Evolutionary conservation across 2,888 invertebrate genomes (phyloP).

Genomic region (Charanyca ferruginea): DNA sequence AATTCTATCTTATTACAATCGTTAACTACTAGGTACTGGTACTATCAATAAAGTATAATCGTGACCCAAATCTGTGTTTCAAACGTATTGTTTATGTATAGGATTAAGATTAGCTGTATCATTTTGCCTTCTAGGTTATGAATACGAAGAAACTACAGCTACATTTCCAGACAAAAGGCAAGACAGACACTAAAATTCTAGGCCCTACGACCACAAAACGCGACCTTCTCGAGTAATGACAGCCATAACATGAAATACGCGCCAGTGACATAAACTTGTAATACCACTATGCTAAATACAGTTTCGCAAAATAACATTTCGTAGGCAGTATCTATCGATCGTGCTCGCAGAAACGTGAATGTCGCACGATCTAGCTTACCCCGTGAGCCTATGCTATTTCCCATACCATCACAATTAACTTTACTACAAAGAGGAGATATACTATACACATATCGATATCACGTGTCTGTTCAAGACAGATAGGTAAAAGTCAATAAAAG

Average conservation of each 20-base stretch:
- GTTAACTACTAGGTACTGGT: conserved; percentile 36
- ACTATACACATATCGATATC: neutral
- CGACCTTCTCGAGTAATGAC: conserved; percentile 37
- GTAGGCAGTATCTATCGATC: conserved; percentile 55
- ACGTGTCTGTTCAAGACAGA: conserved; percentile 18
- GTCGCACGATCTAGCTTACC: conserved; percentile 55
- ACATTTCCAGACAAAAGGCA: conserved; percentile 1
- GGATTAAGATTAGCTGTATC: conserved; percentile 31
- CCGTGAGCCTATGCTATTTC: conserved; percentile 43
- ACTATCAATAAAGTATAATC: conserved; percentile 59
- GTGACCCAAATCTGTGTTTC: conserved; percentile 61
- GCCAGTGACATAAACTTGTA: conserved; percentile 39
- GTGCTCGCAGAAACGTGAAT: conserved; percentile 59
- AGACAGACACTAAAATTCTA: conserved; percentile 32
- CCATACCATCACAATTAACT: conserved; percentile 45
- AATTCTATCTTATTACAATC: conserved; percentile 50
- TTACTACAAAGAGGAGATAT: conserved; percentile 23
- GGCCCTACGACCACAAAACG: conserved; percentile 28
- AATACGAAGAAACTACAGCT: conserved; percentile 17
- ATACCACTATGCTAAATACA: conserved; percentile 49
- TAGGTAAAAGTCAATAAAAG: conserved; percentile 18
- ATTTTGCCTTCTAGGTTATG: conserved; percentile 21
- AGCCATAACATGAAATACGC: conserved; percentile 49
- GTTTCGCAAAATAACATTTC: conserved; percentile 59
- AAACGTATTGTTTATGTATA: conserved; percentile 36